phyloP scores from a whole-genome alignment of 2,113 vertebrate species.

The Ahaetulla prasina region DNA sequence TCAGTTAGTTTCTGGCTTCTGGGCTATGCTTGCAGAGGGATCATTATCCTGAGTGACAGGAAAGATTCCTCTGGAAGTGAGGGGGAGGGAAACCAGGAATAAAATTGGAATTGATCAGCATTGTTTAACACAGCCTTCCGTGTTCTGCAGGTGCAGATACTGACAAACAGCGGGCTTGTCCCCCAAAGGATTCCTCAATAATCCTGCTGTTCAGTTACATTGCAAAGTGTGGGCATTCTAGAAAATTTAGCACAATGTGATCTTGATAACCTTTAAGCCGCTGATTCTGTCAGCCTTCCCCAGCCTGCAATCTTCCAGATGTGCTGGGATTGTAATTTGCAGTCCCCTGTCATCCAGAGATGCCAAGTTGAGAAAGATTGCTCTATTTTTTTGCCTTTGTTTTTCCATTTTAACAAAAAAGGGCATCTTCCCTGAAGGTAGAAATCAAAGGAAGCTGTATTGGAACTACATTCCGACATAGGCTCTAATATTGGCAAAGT shows the following conservation, averaged over 20 bases:
- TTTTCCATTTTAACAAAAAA: conserved; percentile 19
- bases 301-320: background rate
- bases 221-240: conserved; percentile 28
- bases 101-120: conserved; percentile 49
- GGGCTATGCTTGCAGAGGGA: conserved; percentile 53
- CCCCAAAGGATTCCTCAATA: conserved; percentile 48
- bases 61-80: conserved; percentile 60
- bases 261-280: conserved; percentile 17
- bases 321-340: background rate
- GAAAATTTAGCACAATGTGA: conserved; percentile 35
- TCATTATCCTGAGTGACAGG: conserved; percentile 70
- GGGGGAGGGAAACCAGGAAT: conserved; percentile 35
- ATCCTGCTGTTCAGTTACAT: conserved; percentile 39
- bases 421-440: background rate
- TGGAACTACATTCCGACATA: conserved; percentile 29
- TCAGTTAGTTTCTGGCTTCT: conserved; percentile 62
- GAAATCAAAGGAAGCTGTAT: conserved; percentile 3
- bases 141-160: conserved; percentile 43
- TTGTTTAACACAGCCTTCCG: conserved; percentile 55
- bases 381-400: conserved; percentile 8
- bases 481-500: background rate
- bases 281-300: background rate
- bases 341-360: background rate
- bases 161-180: conserved; percentile 46
- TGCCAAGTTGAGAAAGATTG: background rate